These are phyloP conservation scores for Pheosia gnoma DNA, from an alignment of 2,888 invertebrate species.

Conservation along the genomic window DNA sequence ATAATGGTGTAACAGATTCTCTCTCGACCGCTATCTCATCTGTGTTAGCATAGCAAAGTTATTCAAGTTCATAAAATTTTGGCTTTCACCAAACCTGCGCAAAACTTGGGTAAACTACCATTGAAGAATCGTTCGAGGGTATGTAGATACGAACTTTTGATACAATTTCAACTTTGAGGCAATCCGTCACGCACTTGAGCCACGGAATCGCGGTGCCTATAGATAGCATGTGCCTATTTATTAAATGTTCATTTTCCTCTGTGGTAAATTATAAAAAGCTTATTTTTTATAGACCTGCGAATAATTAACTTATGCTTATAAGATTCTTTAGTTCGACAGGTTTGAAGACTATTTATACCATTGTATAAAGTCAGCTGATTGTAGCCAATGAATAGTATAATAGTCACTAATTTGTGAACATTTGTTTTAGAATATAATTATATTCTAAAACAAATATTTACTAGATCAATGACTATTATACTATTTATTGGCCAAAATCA, in stretches of 20 bases:
- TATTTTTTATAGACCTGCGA: background rate
- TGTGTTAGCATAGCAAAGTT: constrained; percentile 18
- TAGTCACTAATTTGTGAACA: too few relatives aligned
- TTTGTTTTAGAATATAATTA: too few relatives aligned
- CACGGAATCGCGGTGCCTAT: constrained; percentile 12
- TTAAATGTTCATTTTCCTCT: background rate
- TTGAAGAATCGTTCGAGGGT: constrained; percentile 22
- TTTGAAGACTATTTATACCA: background rate
- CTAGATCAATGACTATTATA: too few relatives aligned
- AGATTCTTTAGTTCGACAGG: background rate
- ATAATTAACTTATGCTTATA: background rate
- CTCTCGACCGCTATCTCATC: constrained; percentile 12
- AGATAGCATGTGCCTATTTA: background rate
- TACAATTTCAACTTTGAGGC: constrained; percentile 37
- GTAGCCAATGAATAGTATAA: too few relatives aligned
- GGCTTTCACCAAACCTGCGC: constrained; percentile 17
- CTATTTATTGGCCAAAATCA: background rate
- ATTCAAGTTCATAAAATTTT: constrained; percentile 29
- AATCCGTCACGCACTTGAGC: constrained; percentile 33
- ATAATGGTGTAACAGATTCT: background rate
- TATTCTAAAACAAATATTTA: too few relatives aligned
- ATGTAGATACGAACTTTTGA: constrained; percentile 30
- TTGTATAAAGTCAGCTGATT: too few relatives aligned
- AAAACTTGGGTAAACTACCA: constrained; percentile 29
- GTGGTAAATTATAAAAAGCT: background rate